Evolutionary conservation across 2,797 vertebrate species (phyloP).

Genomic region (Enteromius afrohamiltoni): DNA sequence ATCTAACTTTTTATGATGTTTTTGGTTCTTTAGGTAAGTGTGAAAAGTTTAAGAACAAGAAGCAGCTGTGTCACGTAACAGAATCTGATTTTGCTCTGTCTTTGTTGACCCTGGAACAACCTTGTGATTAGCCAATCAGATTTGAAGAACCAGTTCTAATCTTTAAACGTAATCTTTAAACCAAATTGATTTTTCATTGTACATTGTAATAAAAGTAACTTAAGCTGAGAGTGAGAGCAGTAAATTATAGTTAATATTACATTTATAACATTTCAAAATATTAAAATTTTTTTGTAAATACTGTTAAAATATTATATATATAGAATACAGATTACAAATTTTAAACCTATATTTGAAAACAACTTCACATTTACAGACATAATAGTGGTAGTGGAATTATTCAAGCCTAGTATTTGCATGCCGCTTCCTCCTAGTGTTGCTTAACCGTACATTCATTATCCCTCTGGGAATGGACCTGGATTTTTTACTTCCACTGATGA

Average conservation of each 20-base stretch:
- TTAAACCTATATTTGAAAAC: neutral
- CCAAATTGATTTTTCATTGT: too few species aligned
- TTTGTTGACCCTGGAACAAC: too few species aligned
- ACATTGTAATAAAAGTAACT: too few species aligned
- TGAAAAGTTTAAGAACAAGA: neutral
- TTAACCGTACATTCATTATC: neutral
- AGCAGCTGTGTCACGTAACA: neutral
- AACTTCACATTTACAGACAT: neutral
- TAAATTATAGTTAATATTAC: too few species aligned
- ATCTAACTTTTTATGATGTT: neutral
- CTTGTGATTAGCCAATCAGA: too few species aligned
- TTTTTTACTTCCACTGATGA: neutral
- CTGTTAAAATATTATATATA: too few species aligned
- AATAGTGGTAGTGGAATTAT: neutral
- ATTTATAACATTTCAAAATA: too few species aligned
- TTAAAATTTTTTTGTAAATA: too few species aligned
- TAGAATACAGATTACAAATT: neutral
- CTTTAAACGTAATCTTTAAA: too few species aligned
- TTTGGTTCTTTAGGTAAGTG: neutral
- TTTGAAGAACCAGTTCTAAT: too few species aligned
- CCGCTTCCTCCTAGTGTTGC: neutral
- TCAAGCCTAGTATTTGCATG: conserved; percentile 27
- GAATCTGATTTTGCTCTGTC: too few species aligned
- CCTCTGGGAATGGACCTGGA: neutral
- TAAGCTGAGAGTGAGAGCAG: too few species aligned